phyloP scores from a whole-genome alignment of 2,797 vertebrate species.

The Cuculus canorus region DNA sequence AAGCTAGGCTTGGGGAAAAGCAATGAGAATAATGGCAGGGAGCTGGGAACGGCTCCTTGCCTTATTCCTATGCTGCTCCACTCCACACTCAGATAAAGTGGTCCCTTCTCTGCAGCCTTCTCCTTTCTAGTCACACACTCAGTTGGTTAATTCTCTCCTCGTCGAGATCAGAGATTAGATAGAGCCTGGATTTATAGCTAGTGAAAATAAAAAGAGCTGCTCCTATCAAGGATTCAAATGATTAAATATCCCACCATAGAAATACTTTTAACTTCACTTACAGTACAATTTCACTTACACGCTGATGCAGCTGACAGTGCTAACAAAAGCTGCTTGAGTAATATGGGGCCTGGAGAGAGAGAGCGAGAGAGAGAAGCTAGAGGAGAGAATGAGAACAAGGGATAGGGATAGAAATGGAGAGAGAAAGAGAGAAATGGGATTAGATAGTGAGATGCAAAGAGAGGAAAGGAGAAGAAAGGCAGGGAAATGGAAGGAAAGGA shows the following conservation, averaged over 20 bases:
- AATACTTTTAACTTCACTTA: conserved; percentile 76
- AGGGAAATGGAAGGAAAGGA: not conserved
- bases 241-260: conserved; percentile 79
- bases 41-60: conserved; percentile 5
- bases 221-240: conserved; percentile 81
- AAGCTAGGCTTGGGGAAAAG: not conserved
- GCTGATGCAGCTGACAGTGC: conserved; percentile 20
- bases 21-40: conserved; percentile 6
- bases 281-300: conserved; percentile 68
- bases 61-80: conserved; percentile 58
- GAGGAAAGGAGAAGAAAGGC: not conserved
- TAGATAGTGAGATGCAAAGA: conserved; percentile 28
- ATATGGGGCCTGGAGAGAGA: conserved; percentile 40
- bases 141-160: conserved; percentile 78
- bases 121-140: conserved; percentile 77
- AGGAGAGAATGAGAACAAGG: not conserved
- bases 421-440: conserved; percentile 22
- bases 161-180: conserved; percentile 81
- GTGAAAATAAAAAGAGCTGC: conserved; percentile 76
- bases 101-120: conserved; percentile 67
- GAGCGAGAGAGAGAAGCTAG: conserved; percentile 18
- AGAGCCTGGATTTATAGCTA: conserved; percentile 79
- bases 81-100: conserved; percentile 64
- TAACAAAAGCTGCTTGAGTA: conserved; percentile 66
- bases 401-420: conserved; percentile 17